phyloP scores from a whole-genome alignment of 2,797 vertebrate species.

The Sebastes hopkinsi region DNA sequence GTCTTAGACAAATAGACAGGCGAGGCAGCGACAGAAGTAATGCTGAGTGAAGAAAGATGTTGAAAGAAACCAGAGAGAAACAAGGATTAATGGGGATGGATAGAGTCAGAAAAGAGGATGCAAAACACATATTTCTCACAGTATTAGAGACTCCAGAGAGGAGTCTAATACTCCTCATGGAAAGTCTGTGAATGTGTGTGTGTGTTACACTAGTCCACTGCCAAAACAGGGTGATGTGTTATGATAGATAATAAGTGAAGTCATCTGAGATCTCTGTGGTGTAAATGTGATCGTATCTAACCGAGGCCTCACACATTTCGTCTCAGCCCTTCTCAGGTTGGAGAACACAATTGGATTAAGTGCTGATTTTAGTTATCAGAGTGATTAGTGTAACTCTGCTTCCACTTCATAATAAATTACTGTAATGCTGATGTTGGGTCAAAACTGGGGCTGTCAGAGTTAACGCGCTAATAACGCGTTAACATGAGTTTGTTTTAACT shows the following conservation, averaged over 20 bases:
- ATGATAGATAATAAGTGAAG: constrained; percentile 58
- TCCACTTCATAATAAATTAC: constrained; percentile 3
- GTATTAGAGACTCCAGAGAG: not conserved
- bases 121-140: constrained; percentile 5
- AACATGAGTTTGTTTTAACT: no score
- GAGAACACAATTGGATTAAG: constrained; percentile 4
- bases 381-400: constrained; percentile 14
- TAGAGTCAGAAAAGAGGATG: not conserved
- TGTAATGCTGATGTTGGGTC: not conserved
- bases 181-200: constrained; percentile 1
- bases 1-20: constrained; percentile 82
- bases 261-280: constrained; percentile 46
- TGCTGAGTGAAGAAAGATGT: constrained; percentile 44
- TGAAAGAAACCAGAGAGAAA: constrained; percentile 18
- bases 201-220: not conserved
- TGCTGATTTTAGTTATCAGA: constrained; percentile 16
- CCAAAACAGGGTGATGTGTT: constrained; percentile 55
- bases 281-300: constrained; percentile 53
- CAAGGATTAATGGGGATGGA: constrained; percentile 5
- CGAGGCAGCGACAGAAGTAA: constrained; percentile 31
- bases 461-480: no score
- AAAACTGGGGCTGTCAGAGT: not conserved
- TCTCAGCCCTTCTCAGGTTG: not conserved
- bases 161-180: not conserved
- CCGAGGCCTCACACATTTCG: constrained; percentile 7